Evolutionary conservation across 2,888 invertebrate species (phyloP).

Genomic region (Tolmerus cingulatus): DNA sequence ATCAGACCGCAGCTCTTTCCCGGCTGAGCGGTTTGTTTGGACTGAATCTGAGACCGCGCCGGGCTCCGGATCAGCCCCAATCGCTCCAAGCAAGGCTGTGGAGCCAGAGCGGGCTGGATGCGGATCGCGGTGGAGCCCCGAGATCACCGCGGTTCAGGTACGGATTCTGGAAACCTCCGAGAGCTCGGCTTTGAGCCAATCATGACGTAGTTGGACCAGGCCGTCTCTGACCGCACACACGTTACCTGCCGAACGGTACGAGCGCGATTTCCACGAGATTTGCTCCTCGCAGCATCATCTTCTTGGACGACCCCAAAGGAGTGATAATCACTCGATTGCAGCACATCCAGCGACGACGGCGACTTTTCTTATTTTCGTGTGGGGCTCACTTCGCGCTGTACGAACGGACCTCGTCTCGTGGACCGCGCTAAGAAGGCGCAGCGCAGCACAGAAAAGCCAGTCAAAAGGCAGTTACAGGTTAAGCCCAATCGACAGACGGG

Average conservation of each 20-base stretch:
- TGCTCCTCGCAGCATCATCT: neutral
- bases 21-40: constrained; percentile 37
- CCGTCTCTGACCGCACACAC: neutral
- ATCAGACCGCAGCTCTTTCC: constrained; percentile 17
- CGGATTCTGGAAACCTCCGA: neutral
- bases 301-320: neutral
- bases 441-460: neutral
- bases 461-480: neutral
- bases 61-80: neutral
- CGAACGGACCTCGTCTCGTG: neutral
- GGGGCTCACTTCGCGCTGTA: neutral
- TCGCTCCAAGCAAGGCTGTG: constrained; percentile 9
- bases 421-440: neutral
- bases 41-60: constrained; percentile 28
- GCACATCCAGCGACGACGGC: neutral
- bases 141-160: constrained; percentile 10
- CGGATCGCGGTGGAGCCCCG: constrained; percentile 13
- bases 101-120: neutral
- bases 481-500: neutral
- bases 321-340: constrained; percentile 6
- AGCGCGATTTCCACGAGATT: neutral
- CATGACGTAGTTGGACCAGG: neutral
- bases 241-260: neutral
- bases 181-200: neutral
- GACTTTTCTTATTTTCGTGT: constrained; percentile 10